Evolutionary conservation across 1,140 invertebrate species (phyloP).

Genomic region (Ceratosolen fusciceps): DNA sequence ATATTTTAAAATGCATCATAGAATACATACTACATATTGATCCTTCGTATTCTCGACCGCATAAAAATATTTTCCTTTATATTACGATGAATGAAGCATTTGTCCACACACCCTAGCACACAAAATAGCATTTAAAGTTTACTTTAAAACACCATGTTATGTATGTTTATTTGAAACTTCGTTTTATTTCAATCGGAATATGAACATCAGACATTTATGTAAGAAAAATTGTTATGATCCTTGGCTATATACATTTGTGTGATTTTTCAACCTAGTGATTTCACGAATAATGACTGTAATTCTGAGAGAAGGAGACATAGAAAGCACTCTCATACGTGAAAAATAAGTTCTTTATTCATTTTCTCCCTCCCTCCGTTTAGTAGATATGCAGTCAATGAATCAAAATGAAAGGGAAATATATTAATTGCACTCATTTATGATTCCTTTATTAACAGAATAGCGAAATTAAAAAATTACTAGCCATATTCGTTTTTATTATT

Average conservation of each 20-base stretch:
- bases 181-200: slow-evolving; percentile 10
- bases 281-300: background rate
- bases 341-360: slow-evolving; percentile 41
- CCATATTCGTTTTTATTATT: too few relatives aligned
- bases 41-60: background rate
- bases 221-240: slow-evolving; percentile 6
- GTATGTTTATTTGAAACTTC: slow-evolving; percentile 26
- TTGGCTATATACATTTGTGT: slow-evolving; percentile 48
- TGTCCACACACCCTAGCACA: background rate
- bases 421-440: background rate
- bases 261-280: slow-evolving; percentile 14
- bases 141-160: background rate
- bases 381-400: background rate
- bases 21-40: slow-evolving; percentile 5
- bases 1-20: background rate
- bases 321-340: slow-evolving; percentile 13
- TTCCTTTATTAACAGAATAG: background rate
- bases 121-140: background rate
- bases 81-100: slow-evolving; percentile 7
- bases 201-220: slow-evolving; percentile 33
- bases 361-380: background rate
- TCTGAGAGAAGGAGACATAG: background rate
- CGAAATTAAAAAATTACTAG: too few relatives aligned
- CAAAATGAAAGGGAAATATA: slow-evolving; percentile 4
- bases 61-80: slow-evolving; percentile 38